Evolutionary conservation across 2,797 vertebrate genomes (phyloP), one percentile per base, ranked within the genome.

Genomic region (Falco novaeseelandiae): DNA sequence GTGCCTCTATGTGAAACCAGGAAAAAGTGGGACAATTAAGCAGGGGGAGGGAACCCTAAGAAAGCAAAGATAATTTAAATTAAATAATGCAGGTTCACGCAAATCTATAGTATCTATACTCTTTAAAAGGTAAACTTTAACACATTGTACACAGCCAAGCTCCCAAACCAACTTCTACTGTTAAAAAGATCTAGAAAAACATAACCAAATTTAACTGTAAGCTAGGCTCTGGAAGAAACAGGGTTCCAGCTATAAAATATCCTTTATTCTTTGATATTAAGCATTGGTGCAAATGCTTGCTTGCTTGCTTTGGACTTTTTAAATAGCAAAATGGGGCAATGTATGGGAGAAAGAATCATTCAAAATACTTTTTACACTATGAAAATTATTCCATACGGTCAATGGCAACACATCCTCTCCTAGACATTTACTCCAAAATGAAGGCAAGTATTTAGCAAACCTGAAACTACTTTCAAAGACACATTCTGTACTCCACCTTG

Each of bases 61-160:
- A 36, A 83, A 69, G 23, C 17, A 25, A 78, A 40, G 12, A n/a
- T 15, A 34, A 66, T 0, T 1, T n/a, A 42, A 66, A 80, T 10
- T 34, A 66, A 71, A 52, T 8, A 69, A 72, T 13, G 67, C 8
- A 61, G 25, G 12, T 12, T 7, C 49, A 11, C 22, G 44, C 1
- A 34, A 16, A 46, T 14, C 42, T 19, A 21, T 0, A 70, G 8
- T 22, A 49, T 5, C 12, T 16, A 29, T 13, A 8, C 12, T 17
- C 1, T 16, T 65, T 8, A 48, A 72, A 70, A 66, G 18, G 4
- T 8, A 76, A 86, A 55, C 2, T 42, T 6, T 13, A 63, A 74
- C 42, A 29, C 4, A 4, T 11, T 23, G 11, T 6, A 87, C 6
- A 25, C 14, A 80, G 20, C 5, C 32, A 46, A 40, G 16, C 26